Base-by-base conservation (phyloP, 1,140 invertebrate species). In the Lepidurus couesii region DNA sequence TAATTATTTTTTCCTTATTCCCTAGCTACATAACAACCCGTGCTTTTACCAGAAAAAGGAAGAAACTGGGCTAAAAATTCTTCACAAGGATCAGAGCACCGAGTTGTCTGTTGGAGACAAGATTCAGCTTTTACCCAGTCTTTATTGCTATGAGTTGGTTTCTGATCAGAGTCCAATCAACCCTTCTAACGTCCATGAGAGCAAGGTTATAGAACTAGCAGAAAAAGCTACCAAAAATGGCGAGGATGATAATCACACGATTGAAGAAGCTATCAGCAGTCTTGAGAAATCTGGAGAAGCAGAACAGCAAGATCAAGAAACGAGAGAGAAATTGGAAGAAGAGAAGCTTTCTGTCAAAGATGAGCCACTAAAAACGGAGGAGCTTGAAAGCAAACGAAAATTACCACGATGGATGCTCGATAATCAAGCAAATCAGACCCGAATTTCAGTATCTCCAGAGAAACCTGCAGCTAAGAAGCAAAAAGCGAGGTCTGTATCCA, bases 371-470 rank as follows among this genome's bases (percentile, higher is more conserved):
- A 0, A 65, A 65, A 13, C n/a, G 21, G 53, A 42, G 24, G 74
- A 74, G 16, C 13, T 9, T 0, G 73, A 75, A 7, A 74, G 21
- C 16, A 16, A 21, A 4, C 0, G 78, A 74, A 74, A 74, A 45
- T 24, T 79, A 21, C 78, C 78, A 1, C n/a, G 11, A 2, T 79
- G 78, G 78, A 75, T 79, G 78, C 13, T 75, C 9, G 24, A 43
- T 47, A 24, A 43, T 1, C 73, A 43, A 16, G 73, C 21, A 45
- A 75, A 34, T 24, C 26, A 24, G 21, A 75, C 42, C 24, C 8
- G 42, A 16, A 74, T n/a, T 9, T 42, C 34, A 73, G 65, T 73
- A 13, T 21, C 16, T 75, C 42, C 73, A 11, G 53, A 75, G 34
- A 47, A 74, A 11, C 78, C 24, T 11, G 42, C 21, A 0, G 9